Conservation (phyloP, 2,113 vertebrate species). For the Chionomys nivalis region DNA sequence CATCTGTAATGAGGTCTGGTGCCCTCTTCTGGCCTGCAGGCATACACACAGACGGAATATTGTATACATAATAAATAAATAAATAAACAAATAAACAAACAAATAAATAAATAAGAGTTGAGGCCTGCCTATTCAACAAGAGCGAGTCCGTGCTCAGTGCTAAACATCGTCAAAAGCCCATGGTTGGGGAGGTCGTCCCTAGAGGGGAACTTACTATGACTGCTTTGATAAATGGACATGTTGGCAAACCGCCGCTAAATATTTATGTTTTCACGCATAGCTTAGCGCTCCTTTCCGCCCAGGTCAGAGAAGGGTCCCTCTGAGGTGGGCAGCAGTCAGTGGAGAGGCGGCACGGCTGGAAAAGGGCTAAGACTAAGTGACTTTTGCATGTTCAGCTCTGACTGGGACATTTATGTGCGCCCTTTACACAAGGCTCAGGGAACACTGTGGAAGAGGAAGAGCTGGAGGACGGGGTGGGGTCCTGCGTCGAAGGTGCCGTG, state of each 20-base stretch:
- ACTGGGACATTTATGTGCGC: not conserved
- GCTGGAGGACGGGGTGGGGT: too few species aligned
- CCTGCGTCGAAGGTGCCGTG: accelerated
- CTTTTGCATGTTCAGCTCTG: not conserved
- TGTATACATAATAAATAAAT: too few species aligned
- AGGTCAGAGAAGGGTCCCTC: not conserved
- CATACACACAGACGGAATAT: too few species aligned
- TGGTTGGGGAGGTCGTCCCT: not conserved
- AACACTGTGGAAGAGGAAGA: too few species aligned
- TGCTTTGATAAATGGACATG: not conserved
- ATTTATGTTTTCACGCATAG: not conserved
- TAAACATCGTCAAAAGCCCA: not conserved
- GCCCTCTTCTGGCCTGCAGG: too few species aligned
- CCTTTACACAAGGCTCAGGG: not conserved
- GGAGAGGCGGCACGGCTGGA: not conserved
- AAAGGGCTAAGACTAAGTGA: not conserved
- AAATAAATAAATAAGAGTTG: too few species aligned
- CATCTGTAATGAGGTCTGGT: too few species aligned
- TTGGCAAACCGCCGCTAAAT: not conserved
- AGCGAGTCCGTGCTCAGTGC: not conserved
- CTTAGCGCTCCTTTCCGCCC: not conserved
- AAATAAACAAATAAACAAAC: too few species aligned
- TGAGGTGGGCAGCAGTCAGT: not conserved
- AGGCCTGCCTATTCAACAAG: not conserved
- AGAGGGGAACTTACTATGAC: not conserved